phyloP scores from a whole-genome alignment of 2,797 vertebrate genomes.

The Steatocranus sp. region DNA sequence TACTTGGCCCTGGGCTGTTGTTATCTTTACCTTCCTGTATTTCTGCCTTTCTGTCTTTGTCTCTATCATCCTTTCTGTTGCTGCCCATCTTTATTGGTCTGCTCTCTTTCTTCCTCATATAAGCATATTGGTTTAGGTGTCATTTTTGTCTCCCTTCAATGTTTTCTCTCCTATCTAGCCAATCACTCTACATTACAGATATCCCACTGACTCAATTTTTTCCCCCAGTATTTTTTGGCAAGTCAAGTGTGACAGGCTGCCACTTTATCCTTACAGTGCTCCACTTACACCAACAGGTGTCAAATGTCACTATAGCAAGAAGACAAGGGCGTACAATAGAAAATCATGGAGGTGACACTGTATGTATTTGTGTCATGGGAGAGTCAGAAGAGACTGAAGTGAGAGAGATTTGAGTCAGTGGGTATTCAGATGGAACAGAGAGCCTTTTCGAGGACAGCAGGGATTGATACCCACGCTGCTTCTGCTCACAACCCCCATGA shows the following conservation, averaged over 20 bases:
- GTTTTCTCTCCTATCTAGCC: not conserved
- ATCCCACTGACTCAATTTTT: not conserved
- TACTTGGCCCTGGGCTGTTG: conserved; percentile 40
- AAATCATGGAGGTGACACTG: not conserved
- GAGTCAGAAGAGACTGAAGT: not conserved
- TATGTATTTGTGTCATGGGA: not conserved
- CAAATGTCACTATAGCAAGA: conserved; percentile 9
- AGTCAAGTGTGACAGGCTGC: not conserved
- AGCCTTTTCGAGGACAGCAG: conserved; percentile 26
- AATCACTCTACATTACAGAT: not conserved
- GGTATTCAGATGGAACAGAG: conserved; percentile 24
- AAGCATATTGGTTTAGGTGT: not conserved
- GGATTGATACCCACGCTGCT: conserved; percentile 34
- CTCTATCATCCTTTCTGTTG: conserved; percentile 22
- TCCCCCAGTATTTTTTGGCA: not conserved
- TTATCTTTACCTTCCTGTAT: conserved; percentile 36
- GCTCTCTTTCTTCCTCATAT: not conserved
- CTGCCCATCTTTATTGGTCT: not conserved
- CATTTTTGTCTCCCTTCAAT: not conserved
- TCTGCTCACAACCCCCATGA: conserved; percentile 20
- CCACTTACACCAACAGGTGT: conserved; percentile 7
- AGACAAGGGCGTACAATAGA: not conserved
- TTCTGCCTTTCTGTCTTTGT: conserved; percentile 12
- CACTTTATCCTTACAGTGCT: not conserved
- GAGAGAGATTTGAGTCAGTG: conserved; percentile 6